phyloP scores from a whole-genome alignment of 2,888 invertebrate species.

The Diarsia rubi region DNA sequence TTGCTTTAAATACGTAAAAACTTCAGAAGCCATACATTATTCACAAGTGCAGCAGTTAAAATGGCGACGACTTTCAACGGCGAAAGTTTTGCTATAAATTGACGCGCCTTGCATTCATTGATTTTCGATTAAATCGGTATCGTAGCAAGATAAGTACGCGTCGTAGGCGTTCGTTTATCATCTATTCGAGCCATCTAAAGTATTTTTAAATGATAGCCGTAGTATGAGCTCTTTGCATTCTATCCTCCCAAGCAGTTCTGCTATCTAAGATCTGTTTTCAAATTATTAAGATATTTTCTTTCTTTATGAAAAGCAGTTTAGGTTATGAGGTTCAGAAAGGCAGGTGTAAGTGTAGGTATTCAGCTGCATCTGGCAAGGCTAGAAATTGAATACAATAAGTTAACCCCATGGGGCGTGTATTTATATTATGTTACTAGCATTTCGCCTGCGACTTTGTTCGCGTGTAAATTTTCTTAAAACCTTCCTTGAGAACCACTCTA shows the following conservation, averaged over 20 bases:
- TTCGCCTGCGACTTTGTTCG: too few relatives aligned
- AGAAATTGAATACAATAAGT: background rate
- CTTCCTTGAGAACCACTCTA: too few relatives aligned
- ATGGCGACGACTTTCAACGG: conserved; percentile 8
- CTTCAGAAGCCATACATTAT: conserved; percentile 3
- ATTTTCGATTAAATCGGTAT: conserved; percentile 45
- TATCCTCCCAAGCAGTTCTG: background rate
- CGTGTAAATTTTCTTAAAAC: too few relatives aligned
- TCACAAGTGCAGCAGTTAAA: conserved; percentile 35
- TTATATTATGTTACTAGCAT: too few relatives aligned
- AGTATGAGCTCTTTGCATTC: background rate
- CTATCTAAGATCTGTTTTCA: background rate
- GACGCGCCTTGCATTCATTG: conserved; percentile 44
- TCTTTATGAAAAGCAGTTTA: background rate
- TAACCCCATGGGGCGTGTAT: too few relatives aligned
- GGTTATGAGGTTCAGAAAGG: background rate
- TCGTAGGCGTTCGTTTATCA: background rate
- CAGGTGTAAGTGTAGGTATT: background rate
- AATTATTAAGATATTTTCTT: background rate
- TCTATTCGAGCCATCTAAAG: background rate
- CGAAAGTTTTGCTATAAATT: conserved; percentile 52
- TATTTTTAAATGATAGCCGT: background rate
- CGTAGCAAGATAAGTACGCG: background rate
- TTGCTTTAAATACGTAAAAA: conserved; percentile 2
- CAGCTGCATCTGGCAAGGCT: background rate